Percentiles rank a stretch among this genome's conserved stretches.
phyloP scores from a whole-genome alignment of 2,888 invertebrate genomes.

The Pollenia angustigena region DNA sequence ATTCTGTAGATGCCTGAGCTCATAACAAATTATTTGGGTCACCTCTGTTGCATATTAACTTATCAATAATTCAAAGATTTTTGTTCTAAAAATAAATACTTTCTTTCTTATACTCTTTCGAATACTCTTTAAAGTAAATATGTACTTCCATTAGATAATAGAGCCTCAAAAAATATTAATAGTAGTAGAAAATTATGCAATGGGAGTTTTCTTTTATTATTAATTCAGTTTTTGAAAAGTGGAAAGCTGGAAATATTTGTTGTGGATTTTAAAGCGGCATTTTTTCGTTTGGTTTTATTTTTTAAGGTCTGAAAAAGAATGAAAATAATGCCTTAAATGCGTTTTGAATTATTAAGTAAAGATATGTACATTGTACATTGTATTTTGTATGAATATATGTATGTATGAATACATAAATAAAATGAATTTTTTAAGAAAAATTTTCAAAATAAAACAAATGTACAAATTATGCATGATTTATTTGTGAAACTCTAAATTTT shows the following conservation, averaged over 20 bases:
- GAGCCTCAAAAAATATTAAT: not conserved
- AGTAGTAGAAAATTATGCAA: conserved; percentile 57
- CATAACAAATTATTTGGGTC: conserved; percentile 77
- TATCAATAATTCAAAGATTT: conserved; percentile 76
- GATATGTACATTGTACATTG: conserved; percentile 33
- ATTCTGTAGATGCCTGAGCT: conserved; percentile 47
- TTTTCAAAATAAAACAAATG: conserved; percentile 3
- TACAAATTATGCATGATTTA: not conserved
- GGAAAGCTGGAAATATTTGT: conserved; percentile 56
- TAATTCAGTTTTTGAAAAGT: conserved; percentile 20
- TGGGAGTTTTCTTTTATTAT: conserved; percentile 40
- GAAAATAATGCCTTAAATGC: conserved; percentile 48
- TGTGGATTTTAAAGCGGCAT: conserved; percentile 23
- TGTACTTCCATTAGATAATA: conserved; percentile 51
- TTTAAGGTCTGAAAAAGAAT: not conserved
- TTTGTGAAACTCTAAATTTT: not conserved
- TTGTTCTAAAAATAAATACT: conserved; percentile 58
- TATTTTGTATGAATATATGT: not conserved
- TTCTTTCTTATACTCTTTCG: conserved; percentile 19
- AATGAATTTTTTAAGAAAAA: not conserved
- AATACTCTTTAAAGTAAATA: conserved; percentile 37
- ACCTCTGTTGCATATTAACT: conserved; percentile 76
- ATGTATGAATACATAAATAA: conserved; percentile 1
- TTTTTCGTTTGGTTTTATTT: conserved; percentile 33
- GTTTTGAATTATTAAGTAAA: conserved; percentile 45